Evolutionary conservation across 1,140 invertebrate genomes (phyloP), one percentile per base, ranked within the genome.

Genomic region (Tetramorium simillimum): DNA sequence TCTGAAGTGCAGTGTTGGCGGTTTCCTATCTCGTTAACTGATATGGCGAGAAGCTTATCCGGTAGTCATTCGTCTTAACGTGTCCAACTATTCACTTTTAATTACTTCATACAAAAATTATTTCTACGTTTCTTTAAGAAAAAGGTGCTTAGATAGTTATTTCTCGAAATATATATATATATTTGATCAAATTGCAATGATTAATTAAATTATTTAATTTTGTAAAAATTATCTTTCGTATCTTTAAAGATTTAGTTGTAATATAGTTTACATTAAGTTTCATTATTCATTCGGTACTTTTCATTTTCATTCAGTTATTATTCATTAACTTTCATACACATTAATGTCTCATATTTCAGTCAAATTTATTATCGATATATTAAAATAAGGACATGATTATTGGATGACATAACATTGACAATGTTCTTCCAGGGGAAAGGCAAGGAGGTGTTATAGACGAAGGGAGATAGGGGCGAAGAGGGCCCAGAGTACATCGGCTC

Each of bases 391-490:
- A 73, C 5, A 9, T 0, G n/a, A 28, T 60, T 28, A 46, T 84
- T 43, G 70, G 75, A 53, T 90, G 88, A 90, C 77, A 90, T 87
- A 89, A 89, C 58, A 87, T 49, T 62, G 72, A 84, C 62, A 87
- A 87, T 78, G 56, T 87, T 87, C 85, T 53, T 70, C 63, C 16
- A n/a, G 56, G 69, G 43, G 24, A 28, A 69, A 60, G 86, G 49
- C 53, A 85, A 4, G 53, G 73, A 75, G 72, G 62, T 75, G 70
- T 63, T 5, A 86, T 21, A 60, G 24, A 40, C 4, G 58, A 70
- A 43, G 80, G 60, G 51, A 58, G 43, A 18, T 5, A 86, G 56
- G 72, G 18, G 58, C 9, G 43, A 73, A 46, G 73, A 72, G 80
- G 37, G 53, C 18, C n/a, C 43, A 69, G 43, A 88, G 86, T 77